Base-by-base conservation (phyloP, 2,113 vertebrate species). In the Hippocampus barbouri region DNA sequence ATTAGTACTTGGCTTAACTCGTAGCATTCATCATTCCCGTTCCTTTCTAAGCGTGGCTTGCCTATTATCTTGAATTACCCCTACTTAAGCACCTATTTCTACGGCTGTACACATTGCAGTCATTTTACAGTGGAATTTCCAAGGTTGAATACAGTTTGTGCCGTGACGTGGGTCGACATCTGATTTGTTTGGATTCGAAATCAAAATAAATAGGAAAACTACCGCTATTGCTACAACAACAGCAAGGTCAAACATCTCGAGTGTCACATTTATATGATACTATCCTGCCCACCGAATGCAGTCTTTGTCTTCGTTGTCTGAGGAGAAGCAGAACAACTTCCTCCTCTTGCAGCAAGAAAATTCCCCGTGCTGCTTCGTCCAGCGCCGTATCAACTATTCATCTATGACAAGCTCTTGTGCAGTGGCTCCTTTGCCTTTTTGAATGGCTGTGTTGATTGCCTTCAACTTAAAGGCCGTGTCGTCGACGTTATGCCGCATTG, bases 1-100 rank as follows among this genome's bases (percentile, higher is more conserved):
- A 83, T 83, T 85, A 86, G 76, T 6, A 27, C 40, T 71, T 61
- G 66, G 73, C 64, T 73, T 67, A 61, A 83, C 72, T 75, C 30
- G 11, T 41, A 74, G 70, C 85, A 87, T 90, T 85, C 70, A 90
- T 91, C 86, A 89, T 81, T 81, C 54, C 81, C 84, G 84, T 76
- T 88, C 81, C 66, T 82, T 73, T 90, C 87, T 84, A 77, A 76
- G 79, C 79, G 72, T 49, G 74, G 75, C 73, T 72, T 23, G 68
- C 68, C 71, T 75, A 79, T 88, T 88, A 87, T 79, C 87, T 75
- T 1, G 9, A 75, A 78, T 71, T 84, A 63, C 69, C 70, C 51
- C 79, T 70, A 63, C 81, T 86, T 83, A 72, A 82, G 87, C 77
- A 82, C 81, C 65, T 74, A 81, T 83, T 78, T 68, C 69, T 47